phyloP scores from a whole-genome alignment of 1,140 invertebrate species.

The Listronotus bonariensis region DNA sequence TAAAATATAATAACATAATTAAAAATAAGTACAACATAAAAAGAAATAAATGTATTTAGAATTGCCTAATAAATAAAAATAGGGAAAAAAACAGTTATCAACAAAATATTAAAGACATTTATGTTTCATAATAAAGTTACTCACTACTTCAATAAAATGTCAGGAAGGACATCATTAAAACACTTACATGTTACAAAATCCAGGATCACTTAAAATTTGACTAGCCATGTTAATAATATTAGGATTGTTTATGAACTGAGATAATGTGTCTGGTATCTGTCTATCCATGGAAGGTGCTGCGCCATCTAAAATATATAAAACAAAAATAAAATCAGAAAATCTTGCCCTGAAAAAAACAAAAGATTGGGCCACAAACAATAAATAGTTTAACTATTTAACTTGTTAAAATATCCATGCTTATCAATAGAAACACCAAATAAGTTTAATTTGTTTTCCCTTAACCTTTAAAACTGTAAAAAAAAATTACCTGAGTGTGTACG shows the following conservation, averaged over 20 bases:
- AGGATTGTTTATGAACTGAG: conserved; percentile 71
- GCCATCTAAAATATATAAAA: conserved; percentile 14
- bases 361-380: too few species aligned
- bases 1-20: conserved; percentile 34
- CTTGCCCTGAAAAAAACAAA: too few species aligned
- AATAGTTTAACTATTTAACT: too few species aligned
- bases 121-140: conserved; percentile 2
- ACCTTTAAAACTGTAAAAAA: conserved; percentile 4
- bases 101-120: too few species aligned
- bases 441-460: too few species aligned
- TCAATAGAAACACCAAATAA: too few species aligned
- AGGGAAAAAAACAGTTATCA: too few species aligned
- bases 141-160: conserved; percentile 2
- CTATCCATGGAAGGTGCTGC: background rate
- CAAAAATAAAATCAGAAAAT: background rate
- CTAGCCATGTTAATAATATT: conserved; percentile 77
- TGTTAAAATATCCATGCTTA: too few species aligned
- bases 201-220: conserved; percentile 77
- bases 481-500: conserved; percentile 53
- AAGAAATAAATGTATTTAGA: too few species aligned
- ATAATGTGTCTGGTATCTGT: conserved; percentile 44
- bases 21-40: background rate
- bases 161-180: conserved; percentile 3
- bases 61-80: too few species aligned
- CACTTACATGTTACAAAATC: conserved; percentile 72